Conservation (phyloP, 1,140 invertebrate species). For the Andrena cerasifolii region DNA sequence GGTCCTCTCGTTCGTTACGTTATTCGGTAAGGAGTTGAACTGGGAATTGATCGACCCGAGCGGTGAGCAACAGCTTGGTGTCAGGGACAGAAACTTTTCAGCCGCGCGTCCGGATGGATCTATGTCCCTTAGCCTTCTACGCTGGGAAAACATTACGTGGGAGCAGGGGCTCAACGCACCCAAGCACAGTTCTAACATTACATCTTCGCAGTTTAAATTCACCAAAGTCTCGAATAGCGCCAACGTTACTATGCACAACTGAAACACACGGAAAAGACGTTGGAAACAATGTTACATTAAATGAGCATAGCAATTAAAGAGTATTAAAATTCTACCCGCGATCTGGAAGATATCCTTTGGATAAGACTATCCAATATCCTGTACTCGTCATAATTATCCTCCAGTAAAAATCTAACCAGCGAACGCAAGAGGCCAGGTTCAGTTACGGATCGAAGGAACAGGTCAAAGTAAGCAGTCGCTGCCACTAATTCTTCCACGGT, state of each 20-base stretch:
- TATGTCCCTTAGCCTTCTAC: constrained; percentile 88
- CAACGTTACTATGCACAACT: constrained; percentile 95
- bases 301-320: background rate
- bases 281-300: background rate
- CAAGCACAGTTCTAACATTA: constrained; percentile 96
- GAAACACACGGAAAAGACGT: constrained; percentile 75
- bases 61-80: constrained; percentile 85
- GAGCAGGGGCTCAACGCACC: constrained; percentile 93
- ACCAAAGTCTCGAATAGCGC: constrained; percentile 95
- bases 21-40: constrained; percentile 75
- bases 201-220: constrained; percentile 97
- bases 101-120: constrained; percentile 92
- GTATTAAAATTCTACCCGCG: constrained; percentile 83
- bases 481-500: constrained; percentile 93
- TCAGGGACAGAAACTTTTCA: constrained; percentile 91
- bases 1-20: constrained; percentile 66
- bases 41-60: constrained; percentile 45
- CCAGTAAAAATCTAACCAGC: constrained; percentile 93
- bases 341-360: constrained; percentile 87
- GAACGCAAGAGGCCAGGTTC: constrained; percentile 91
- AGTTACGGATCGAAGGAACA: constrained; percentile 93
- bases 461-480: constrained; percentile 95
- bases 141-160: constrained; percentile 94
- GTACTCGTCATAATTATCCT: constrained; percentile 91
- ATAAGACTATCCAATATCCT: constrained; percentile 91